phyloP scores from a whole-genome alignment of 2,888 invertebrate species.

The Podotricha telesiphe region DNA sequence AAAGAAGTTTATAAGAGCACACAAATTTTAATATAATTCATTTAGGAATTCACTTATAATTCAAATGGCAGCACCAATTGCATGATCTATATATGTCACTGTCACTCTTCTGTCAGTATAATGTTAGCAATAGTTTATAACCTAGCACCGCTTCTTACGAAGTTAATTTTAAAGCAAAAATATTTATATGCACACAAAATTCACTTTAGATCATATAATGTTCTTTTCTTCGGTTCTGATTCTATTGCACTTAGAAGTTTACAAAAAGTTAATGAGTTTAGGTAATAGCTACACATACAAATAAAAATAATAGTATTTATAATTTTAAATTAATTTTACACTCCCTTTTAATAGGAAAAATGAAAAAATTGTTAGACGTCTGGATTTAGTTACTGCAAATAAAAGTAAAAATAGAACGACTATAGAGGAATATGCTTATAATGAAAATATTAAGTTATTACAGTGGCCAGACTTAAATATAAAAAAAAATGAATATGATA shows the following conservation, averaged over 20 bases:
- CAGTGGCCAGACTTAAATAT: slow-evolving; percentile 86
- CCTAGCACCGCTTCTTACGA: slow-evolving; percentile 55
- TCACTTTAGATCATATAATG: slow-evolving; percentile 55
- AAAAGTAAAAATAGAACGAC: slow-evolving; percentile 83
- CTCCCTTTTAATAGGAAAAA: slow-evolving; percentile 69
- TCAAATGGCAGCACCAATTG: background rate
- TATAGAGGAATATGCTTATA: slow-evolving; percentile 87
- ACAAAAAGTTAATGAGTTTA: slow-evolving; percentile 85
- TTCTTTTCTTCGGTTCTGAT: slow-evolving; percentile 94
- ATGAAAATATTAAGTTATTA: slow-evolving; percentile 83
- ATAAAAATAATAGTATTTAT: slow-evolving; percentile 47
- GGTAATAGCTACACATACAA: slow-evolving; percentile 73
- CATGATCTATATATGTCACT: background rate
- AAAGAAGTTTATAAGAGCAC: too few species aligned
- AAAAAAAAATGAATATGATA: slow-evolving; percentile 85
- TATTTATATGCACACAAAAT: slow-evolving; percentile 49
- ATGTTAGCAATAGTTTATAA: slow-evolving; percentile 58
- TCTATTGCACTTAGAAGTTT: slow-evolving; percentile 91
- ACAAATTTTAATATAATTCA: too few species aligned
- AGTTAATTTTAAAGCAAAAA: slow-evolving; percentile 54
- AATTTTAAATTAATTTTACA: background rate
- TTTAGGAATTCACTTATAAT: too few species aligned
- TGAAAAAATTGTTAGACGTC: slow-evolving; percentile 73
- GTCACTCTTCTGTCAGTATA: slow-evolving; percentile 17
- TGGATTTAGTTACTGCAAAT: slow-evolving; percentile 89